phyloP scores from a whole-genome alignment of 37 sponge, comb jelly and placozoan species.

The Dysidea cf. avara region DNA sequence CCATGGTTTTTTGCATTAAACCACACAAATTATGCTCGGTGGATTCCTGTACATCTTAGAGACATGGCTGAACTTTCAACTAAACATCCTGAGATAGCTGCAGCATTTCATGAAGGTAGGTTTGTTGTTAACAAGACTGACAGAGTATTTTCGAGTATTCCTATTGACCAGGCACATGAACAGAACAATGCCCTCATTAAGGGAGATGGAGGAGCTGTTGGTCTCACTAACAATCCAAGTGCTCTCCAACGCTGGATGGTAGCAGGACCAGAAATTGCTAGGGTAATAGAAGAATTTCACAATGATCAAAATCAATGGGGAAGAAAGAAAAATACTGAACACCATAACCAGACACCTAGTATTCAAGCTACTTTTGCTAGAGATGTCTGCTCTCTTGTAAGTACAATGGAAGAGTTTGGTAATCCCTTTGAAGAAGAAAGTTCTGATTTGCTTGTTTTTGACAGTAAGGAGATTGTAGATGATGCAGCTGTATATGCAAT shows the following conservation, averaged over 20 bases:
- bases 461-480: slow-evolving; percentile 44
- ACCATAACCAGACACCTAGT: slow-evolving; percentile 39
- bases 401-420: slow-evolving; percentile 32
- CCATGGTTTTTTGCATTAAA: slow-evolving; percentile 10
- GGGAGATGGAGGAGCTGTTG: slow-evolving; percentile 53
- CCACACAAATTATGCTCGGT: slow-evolving; percentile 20
- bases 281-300: slow-evolving; percentile 31
- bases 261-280: too few relatives aligned
- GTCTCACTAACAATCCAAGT: too few relatives aligned
- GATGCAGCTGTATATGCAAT: slow-evolving; percentile 15
- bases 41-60: too few relatives aligned
- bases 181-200: too few relatives aligned
- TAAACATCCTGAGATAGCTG: slow-evolving; percentile 12
- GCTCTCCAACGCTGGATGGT: too few relatives aligned
- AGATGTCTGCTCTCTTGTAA: slow-evolving; percentile 34
- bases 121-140: slow-evolving; percentile 28
- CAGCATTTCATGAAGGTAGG: neutral
- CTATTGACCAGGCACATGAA: slow-evolving; percentile 18
- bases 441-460: slow-evolving; percentile 29
- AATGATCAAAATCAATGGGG: neutral
- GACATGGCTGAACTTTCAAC: too few relatives aligned
- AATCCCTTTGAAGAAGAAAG: slow-evolving; percentile 49
- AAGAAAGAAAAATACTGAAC: neutral
- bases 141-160: slow-evolving; percentile 33
- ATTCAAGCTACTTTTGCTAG: too few relatives aligned